Base-by-base conservation (phyloP, 2,888 invertebrate species). In the Meandrusa payeni region DNA sequence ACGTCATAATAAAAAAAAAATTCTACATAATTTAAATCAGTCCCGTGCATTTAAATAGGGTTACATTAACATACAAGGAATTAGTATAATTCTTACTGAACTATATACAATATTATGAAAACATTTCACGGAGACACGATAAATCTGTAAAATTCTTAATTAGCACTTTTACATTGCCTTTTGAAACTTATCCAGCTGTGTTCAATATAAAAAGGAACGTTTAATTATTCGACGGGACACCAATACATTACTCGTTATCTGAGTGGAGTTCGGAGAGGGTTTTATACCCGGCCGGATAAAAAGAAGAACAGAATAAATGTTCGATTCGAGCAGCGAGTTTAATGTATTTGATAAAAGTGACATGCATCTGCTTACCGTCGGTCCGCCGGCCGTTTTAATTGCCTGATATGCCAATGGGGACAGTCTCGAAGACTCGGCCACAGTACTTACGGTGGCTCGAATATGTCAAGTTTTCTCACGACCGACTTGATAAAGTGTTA, bases 281-380 rank as follows among this genome's bases (percentile, higher is more conserved):
- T 79, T 76, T 75, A 78, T 74, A 66, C 64, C 52, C 54, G 50
- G 54, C 59, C 52, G 52, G 55, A 59, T 64, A 68, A 74, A 73
- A 70, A 69, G 74, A 69, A 51, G 51, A 63, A 65, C 63, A 64
- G 69, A 68, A 72, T 70, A 76, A 80, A 78, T 71, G 76, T 77
- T 76, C 71, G 71, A 76, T 63, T 70, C 74, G 69, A 76, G 75
- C 72, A 76, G 68, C 76, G 74, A 76, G 75, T 82, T 85, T 83
- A 85, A 86, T 85, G 86, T 80, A 76, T 85, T 80, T 83, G 86
- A 86, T 87, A 87, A 86, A 73, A 78, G 65, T 81, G 86, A 85
- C 83, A 76, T 82, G 69, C 82, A 76, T 78, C 81, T 81, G 83
- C 78, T 79, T 76, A 80, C 82, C 67, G 80, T 77, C 73, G 59